Evolutionary conservation across 2,888 invertebrate genomes (phyloP), one percentile per base, ranked within the genome.

Genomic region (Drosophila aldrichi): DNA sequence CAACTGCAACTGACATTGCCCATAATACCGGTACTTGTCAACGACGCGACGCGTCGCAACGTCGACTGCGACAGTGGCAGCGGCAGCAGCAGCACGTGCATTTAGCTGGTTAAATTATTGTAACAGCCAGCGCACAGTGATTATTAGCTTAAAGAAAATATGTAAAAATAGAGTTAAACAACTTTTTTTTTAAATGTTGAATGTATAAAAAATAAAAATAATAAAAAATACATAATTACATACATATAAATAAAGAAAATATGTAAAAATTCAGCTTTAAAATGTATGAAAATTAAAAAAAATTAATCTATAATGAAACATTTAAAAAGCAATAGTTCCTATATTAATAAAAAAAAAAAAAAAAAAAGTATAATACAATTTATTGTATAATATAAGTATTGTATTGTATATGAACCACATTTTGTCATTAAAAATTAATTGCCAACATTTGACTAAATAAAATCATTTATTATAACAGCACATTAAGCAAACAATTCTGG

Each of bases 11-110:
- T 79, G 76, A 65, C 79, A 71, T 79, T 77, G 78, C 81, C 77
- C 81, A 79, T 81, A 86, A 82, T 81, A 81, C 81, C 81, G 81
- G 81, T 81, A 81, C 81, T 86, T 82, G 83, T 82, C 81, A 86
- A 83, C 86, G 56, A 48, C 60, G 43, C 86, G 56, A 48, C 60
- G 43, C 38, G n/a, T 25, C 46, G 10, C 36, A n/a, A 34, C 52
- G 10, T 41, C 58, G 38, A n/a, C 49, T 7, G 55, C 59, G 16
- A 51, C 51, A 12, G 49, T 59, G 16, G 57, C 51, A 12, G 49
- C 63, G 22, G 67, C 79, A 89, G n/a, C 49, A 29, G n/a, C 49
- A 16, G 81, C 89, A 84, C 89, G 89, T 83, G 83, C 80, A 83
- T 70, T 82, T 74, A 61, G 68, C 73, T 83, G 71, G 49, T 82